Percentiles rank a stretch among this genome's conserved stretches.
Conservation (phyloP, 2,888 invertebrate species). For the Polydrusus tereticollis region DNA sequence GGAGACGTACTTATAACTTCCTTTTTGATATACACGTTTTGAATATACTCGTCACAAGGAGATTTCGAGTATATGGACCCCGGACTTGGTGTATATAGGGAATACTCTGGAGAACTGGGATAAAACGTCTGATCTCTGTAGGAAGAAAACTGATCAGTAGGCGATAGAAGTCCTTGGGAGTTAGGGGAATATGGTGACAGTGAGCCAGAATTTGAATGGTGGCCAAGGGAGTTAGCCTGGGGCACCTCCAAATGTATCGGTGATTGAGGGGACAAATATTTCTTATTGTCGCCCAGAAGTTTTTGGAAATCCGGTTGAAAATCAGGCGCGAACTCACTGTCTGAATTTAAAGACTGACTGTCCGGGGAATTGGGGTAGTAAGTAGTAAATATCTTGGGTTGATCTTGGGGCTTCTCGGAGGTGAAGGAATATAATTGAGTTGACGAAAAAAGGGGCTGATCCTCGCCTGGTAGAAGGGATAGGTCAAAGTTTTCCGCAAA, state of each 20-base stretch:
- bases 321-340: slow-evolving; percentile 50
- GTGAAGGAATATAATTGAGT: slow-evolving; percentile 60
- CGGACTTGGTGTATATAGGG: slow-evolving; percentile 68
- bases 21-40: slow-evolving; percentile 66
- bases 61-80: slow-evolving; percentile 71
- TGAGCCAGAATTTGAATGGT: slow-evolving; percentile 60
- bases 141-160: slow-evolving; percentile 69
- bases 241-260: slow-evolving; percentile 67
- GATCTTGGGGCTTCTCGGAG: slow-evolving; percentile 60
- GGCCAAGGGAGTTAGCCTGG: slow-evolving; percentile 51
- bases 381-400: slow-evolving; percentile 63
- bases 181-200: slow-evolving; percentile 68
- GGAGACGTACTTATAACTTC: slow-evolving; percentile 70
- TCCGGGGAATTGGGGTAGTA: slow-evolving; percentile 61
- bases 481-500: slow-evolving; percentile 79
- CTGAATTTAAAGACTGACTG: slow-evolving; percentile 54
- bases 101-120: slow-evolving; percentile 69
- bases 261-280: slow-evolving; percentile 64
- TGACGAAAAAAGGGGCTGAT: slow-evolving; percentile 72
- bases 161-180: slow-evolving; percentile 61
- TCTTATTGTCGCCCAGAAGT: slow-evolving; percentile 59
- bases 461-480: slow-evolving; percentile 77
- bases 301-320: slow-evolving; percentile 62
- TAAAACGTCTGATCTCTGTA: slow-evolving; percentile 67
- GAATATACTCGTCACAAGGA: slow-evolving; percentile 68